These are phyloP conservation scores for Lytechinus variegatus DNA, from an alignment of 35 echinoderm and acorn worm species.

Conservation along the genomic window DNA sequence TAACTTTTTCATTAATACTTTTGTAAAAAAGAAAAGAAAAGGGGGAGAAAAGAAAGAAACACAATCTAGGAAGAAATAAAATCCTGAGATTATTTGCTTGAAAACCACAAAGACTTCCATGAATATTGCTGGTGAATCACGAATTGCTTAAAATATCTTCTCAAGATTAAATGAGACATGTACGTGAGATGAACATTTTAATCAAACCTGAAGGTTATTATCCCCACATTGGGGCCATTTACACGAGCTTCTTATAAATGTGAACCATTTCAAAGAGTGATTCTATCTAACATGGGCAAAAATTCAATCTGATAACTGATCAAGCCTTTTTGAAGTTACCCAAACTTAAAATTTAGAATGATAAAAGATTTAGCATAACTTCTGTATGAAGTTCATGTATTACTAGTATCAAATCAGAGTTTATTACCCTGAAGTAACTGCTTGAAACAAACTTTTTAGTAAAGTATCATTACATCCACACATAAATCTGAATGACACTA, in stretches of 20 bases:
- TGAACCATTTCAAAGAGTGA: background rate
- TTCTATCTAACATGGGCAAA: too few relatives aligned
- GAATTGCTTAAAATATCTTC: background rate
- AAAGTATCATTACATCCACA: too few relatives aligned
- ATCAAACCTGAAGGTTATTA: background rate
- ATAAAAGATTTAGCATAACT: too few relatives aligned
- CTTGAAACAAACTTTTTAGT: too few relatives aligned
- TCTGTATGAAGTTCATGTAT: too few relatives aligned
- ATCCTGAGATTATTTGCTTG: background rate
- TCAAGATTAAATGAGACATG: constrained; percentile 11
- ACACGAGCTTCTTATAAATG: background rate
- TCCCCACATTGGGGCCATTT: background rate
- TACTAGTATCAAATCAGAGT: too few relatives aligned
- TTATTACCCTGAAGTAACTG: too few relatives aligned
- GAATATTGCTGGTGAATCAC: background rate
- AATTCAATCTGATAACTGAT: too few relatives aligned
- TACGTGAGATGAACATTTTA: background rate
- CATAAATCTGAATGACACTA: too few relatives aligned
- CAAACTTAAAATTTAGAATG: too few relatives aligned
- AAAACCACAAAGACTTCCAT: background rate
- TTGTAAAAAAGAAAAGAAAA: background rate
- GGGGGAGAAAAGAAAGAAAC: too few relatives aligned
- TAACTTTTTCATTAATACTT: background rate
- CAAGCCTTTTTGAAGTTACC: too few relatives aligned
- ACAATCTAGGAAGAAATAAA: background rate